Percentiles rank a stretch among this genome's conserved stretches.
phyloP scores from a whole-genome alignment of 1,140 invertebrate species.

The Zaprionus lachaisei region DNA sequence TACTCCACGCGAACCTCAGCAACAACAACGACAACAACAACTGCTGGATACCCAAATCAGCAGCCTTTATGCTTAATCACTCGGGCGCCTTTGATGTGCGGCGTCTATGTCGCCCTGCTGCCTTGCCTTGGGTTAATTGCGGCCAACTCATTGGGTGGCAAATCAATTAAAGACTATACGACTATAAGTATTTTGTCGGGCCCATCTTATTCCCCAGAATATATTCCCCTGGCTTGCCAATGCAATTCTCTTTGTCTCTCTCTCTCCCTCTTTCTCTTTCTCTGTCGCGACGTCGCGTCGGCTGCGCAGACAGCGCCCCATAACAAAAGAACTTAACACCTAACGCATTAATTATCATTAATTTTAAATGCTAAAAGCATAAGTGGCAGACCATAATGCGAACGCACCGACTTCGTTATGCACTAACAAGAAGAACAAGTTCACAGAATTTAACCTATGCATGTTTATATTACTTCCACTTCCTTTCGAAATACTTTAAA shows the following conservation, averaged over 20 bases:
- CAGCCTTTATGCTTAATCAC: constrained; percentile 77
- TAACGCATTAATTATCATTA: constrained; percentile 48
- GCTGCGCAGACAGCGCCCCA: constrained; percentile 10
- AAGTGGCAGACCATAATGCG: neutral
- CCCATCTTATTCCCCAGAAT: constrained; percentile 44
- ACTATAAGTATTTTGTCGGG: constrained; percentile 29
- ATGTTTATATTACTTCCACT: neutral
- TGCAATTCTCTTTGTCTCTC: constrained; percentile 7
- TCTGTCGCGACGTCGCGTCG: neutral
- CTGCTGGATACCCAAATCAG: constrained; percentile 65
- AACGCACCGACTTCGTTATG: neutral
- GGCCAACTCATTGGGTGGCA: constrained; percentile 78
- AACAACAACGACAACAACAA: constrained; percentile 2
- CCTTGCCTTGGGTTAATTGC: constrained; percentile 74
- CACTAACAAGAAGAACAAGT: neutral
- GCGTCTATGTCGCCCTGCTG: constrained; percentile 5
- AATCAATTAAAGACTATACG: constrained; percentile 69
- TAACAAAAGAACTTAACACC: constrained; percentile 60
- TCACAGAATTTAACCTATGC: neutral
- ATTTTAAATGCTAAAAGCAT: constrained; percentile 48
- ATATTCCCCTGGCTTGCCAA: neutral
- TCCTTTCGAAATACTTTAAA: neutral
- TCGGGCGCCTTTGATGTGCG: constrained; percentile 58
- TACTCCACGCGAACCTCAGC: neutral
- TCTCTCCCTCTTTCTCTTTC: neutral